These are phyloP conservation scores for Centropus unirufus DNA, from an alignment of 2,113 vertebrate genomes.

Conservation along the genomic window DNA sequence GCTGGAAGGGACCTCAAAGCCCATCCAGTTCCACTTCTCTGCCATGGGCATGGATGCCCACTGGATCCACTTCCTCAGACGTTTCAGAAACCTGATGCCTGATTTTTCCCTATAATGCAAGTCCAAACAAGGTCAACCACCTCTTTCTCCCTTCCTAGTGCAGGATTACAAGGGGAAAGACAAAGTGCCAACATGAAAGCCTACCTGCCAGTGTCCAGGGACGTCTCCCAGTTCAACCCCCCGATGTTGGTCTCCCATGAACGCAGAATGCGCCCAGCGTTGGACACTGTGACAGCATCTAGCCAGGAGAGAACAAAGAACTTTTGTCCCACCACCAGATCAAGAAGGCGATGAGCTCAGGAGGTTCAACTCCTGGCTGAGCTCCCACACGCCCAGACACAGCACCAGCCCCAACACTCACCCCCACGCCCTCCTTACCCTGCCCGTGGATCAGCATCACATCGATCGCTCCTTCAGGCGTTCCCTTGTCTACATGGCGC, in stretches of 20 bases:
- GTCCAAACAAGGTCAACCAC: rapidly evolving
- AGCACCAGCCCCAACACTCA: neutral
- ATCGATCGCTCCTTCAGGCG: constrained; percentile 86
- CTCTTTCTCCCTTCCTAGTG: neutral
- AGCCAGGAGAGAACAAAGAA: neutral
- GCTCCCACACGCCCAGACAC: too few relatives aligned
- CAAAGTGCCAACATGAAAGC: neutral
- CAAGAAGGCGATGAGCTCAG: rapidly evolving
- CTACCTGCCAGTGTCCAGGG: constrained; percentile 92
- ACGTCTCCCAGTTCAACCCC: constrained; percentile 93
- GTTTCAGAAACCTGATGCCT: rapidly evolving
- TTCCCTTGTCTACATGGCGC: constrained; percentile 93
- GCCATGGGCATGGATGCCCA: too few relatives aligned
- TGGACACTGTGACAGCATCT: constrained; percentile 92
- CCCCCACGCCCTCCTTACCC: constrained; percentile 70
- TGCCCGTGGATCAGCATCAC: constrained; percentile 87
- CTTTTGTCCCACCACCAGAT: rapidly evolving
- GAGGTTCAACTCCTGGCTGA: too few relatives aligned
- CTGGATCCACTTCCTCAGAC: too few relatives aligned
- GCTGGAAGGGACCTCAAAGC: too few relatives aligned
- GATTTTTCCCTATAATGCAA: neutral
- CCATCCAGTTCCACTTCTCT: too few relatives aligned
- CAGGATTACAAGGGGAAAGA: neutral
- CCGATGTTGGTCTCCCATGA: constrained; percentile 95
- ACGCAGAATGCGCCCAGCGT: constrained; percentile 86